Evolutionary conservation across 1,140 invertebrate species (phyloP).

Genomic region (Eufriesea mexicana): DNA sequence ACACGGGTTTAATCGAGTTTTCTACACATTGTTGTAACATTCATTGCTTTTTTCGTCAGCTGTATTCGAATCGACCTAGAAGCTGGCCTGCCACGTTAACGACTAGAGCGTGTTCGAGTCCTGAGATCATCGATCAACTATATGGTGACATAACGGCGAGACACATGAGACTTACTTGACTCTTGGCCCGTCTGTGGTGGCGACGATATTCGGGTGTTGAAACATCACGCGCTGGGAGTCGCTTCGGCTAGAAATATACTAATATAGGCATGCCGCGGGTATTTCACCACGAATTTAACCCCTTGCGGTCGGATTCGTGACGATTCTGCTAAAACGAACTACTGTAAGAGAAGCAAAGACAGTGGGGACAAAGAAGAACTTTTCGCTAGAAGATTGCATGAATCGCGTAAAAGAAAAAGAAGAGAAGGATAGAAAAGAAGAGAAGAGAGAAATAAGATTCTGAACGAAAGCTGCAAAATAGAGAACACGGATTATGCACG

Average conservation of each 20-base stretch:
- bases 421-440: too few relatives aligned
- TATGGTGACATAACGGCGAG: conserved; percentile 69
- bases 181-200: conserved; percentile 82
- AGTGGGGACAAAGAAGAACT: too few relatives aligned
- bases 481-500: not conserved
- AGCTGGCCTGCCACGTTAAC: conserved; percentile 26
- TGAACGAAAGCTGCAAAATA: not conserved
- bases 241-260: conserved; percentile 84
- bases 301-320: conserved; percentile 18
- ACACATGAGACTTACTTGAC: conserved; percentile 83
- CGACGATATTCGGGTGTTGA: conserved; percentile 88
- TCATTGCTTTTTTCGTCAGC: too few relatives aligned
- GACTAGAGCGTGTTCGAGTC: conserved; percentile 8
- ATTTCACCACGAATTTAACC: conserved; percentile 51
- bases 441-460: too few relatives aligned
- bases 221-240: conserved; percentile 89
- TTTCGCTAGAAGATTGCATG: too few relatives aligned
- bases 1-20: too few relatives aligned
- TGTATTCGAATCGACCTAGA: not conserved
- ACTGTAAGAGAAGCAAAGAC: not conserved
- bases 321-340: not conserved
- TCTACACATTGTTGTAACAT: too few relatives aligned
- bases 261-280: conserved; percentile 77
- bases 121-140: conserved; percentile 51
- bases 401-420: too few relatives aligned